A percentile compares a stretch with the other conserved stretches of the same genome.
These are phyloP conservation scores for Calliphora vomitoria DNA, from an alignment of 2,888 invertebrate genomes.

Conservation along the genomic window DNA sequence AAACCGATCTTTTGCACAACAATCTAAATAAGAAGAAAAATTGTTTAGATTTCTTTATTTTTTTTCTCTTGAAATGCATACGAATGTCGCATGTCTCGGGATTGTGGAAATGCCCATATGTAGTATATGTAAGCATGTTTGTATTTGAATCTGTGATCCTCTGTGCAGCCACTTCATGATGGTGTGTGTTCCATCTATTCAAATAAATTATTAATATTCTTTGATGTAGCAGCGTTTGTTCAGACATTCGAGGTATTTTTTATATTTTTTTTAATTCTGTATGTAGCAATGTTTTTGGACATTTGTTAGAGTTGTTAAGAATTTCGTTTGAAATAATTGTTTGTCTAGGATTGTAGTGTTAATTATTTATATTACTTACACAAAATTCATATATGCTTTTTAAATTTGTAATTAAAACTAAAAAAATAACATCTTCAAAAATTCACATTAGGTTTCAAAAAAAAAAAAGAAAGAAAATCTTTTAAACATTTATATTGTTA, in stretches of 20 bases:
- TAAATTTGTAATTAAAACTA: slow-evolving; percentile 24
- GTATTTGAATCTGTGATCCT: slow-evolving; percentile 31
- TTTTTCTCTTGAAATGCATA: too few species aligned
- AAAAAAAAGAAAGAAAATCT: neutral
- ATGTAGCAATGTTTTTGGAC: neutral
- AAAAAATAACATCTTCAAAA: slow-evolving; percentile 22
- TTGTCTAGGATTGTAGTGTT: slow-evolving; percentile 46
- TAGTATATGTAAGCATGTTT: neutral
- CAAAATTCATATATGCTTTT: slow-evolving; percentile 11
- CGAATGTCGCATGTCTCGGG: too few species aligned
- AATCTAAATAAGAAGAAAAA: too few species aligned
- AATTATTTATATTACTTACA: slow-evolving; percentile 54
- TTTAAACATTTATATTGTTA: neutral
- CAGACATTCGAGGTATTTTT: neutral
- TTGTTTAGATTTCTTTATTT: too few species aligned
- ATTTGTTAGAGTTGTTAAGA: slow-evolving; percentile 19
- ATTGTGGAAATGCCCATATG: neutral
- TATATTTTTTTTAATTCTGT: slow-evolving; percentile 2
- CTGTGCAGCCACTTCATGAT: slow-evolving; percentile 53
- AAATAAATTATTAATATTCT: slow-evolving; percentile 58
- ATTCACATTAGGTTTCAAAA: neutral
- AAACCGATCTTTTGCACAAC: too few species aligned
- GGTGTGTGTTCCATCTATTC: slow-evolving; percentile 9
- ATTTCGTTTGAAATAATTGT: slow-evolving; percentile 29
- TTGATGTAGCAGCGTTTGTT: slow-evolving; percentile 54